Evolutionary conservation across 2,797 vertebrate species (phyloP), one percentile per base, ranked within the genome.

Genomic region (Coregonus suidteri): DNA sequence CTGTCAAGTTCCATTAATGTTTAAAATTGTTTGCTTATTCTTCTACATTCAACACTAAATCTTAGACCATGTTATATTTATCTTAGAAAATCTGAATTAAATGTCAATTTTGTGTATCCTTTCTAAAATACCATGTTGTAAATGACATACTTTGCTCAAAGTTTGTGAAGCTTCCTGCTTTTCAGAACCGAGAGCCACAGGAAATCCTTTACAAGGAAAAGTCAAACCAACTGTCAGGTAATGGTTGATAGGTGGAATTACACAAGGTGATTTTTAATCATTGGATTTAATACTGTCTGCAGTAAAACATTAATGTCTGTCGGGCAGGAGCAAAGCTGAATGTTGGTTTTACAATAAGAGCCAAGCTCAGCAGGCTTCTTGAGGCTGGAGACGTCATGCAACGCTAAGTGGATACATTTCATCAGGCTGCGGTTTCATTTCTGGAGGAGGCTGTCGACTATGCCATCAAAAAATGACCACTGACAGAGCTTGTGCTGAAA

Each of bases 311-410:
- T 80, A 41, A 41, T 76, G 14, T 80, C 18, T 83, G 64, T 76
- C 73, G 75, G 51, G 53, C 64, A 83, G 78, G 76, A 77, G 64
- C 64, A 83, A 78, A 78, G 79, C 64, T 78, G 67, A 75, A 78
- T 59, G 53, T 80, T 66, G 73, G 75, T 30, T 80, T 75, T 16
- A 80, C 52, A 37, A 75, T 59, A 53, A 70, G 51, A 62, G 64
- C 79, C 69, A 80, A 52, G n/a, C 69, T 78, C 6, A 78, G 65
- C 73, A 73, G 78, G 53, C 76, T 78, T 69, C 73, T 80, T n/a
- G 78, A 80, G 52, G 82, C 59, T 30, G 79, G 82, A 69, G 78
- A 83, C 62, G 34, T 78, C 53, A 77, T 75, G 53, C 69, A 53
- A 77, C 64, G 73, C 73, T 64, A 81, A 52, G 56, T 75, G 69